Evolutionary conservation across 1,140 invertebrate species (phyloP).

Genomic region (Scaptodrosophila lebanonensis): DNA sequence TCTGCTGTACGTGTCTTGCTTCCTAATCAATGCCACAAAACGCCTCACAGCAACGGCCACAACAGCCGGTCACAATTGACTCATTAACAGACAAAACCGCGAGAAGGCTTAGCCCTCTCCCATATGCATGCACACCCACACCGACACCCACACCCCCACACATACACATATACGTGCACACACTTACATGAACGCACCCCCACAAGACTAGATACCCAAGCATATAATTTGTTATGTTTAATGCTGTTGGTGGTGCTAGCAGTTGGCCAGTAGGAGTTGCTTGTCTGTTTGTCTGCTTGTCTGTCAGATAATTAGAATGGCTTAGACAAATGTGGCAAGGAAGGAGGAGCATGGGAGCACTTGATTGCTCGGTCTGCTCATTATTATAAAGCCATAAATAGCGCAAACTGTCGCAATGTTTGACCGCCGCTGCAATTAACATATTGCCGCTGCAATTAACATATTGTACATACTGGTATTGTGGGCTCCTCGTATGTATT

Average conservation of each 20-base stretch:
- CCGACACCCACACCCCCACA: not conserved
- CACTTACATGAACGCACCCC: constrained; percentile 4
- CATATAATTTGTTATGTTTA: constrained; percentile 48
- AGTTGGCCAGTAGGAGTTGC: constrained; percentile 9
- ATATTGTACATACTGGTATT: too few species aligned
- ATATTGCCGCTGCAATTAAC: too few species aligned
- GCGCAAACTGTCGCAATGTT: constrained; percentile 34
- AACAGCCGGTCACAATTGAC: constrained; percentile 54
- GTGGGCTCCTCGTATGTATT: too few species aligned
- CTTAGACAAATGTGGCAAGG: constrained; percentile 32
- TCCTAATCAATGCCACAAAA: constrained; percentile 58
- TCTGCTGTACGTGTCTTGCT: constrained; percentile 15
- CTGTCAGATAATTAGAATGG: constrained; percentile 41
- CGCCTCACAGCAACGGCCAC: constrained; percentile 20
- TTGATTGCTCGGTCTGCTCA: not conserved
- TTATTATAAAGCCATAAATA: constrained; percentile 32
- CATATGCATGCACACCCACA: constrained; percentile 10
- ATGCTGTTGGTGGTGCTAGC: constrained; percentile 41
- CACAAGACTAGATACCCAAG: too few species aligned
- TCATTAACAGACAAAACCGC: constrained; percentile 71
- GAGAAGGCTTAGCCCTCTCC: constrained; percentile 54
- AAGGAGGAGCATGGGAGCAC: not conserved
- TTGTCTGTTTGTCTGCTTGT: constrained; percentile 3
- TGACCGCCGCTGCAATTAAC: too few species aligned
- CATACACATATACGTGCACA: constrained; percentile 1